A percentile compares a stretch with the other conserved stretches of the same genome.
Evolutionary conservation across 1,140 invertebrate species (phyloP).

Genomic region (Bombus polaris): DNA sequence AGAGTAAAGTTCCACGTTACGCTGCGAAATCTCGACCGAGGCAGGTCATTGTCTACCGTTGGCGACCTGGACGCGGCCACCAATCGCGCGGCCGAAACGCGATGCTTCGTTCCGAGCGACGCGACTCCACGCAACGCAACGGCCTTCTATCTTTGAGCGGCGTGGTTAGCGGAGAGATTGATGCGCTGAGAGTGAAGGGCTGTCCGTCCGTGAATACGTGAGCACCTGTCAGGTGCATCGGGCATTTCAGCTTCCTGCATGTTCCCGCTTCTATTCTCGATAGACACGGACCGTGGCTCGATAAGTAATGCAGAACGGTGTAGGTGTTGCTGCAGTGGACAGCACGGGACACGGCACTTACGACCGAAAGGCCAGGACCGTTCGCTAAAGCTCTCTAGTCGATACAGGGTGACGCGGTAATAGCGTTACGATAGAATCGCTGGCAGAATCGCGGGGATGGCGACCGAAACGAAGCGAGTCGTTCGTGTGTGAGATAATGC

Average conservation of each 20-base stretch:
- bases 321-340: constrained; percentile 53
- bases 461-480: background rate
- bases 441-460: background rate
- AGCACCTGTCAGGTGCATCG: constrained; percentile 65
- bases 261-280: constrained; percentile 60
- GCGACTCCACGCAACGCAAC: background rate
- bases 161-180: constrained; percentile 50
- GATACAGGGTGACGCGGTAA: constrained; percentile 52
- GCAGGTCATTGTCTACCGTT: constrained; percentile 23
- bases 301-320: constrained; percentile 64
- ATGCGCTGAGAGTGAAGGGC: constrained; percentile 65
- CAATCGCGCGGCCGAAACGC: constrained; percentile 19
- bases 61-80: constrained; percentile 4
- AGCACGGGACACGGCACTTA: constrained; percentile 43
- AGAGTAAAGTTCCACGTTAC: constrained; percentile 58
- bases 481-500: constrained; percentile 15
- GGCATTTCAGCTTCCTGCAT: constrained; percentile 63
- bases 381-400: constrained; percentile 20
- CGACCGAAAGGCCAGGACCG: constrained; percentile 34
- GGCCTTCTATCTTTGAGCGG: constrained; percentile 16
- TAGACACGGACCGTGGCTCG: constrained; percentile 53
- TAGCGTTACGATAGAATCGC: constrained; percentile 41
- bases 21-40: constrained; percentile 42
- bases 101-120: background rate
- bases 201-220: constrained; percentile 66